phyloP scores from a whole-genome alignment of 2,797 vertebrate species.

The Coilia nasus region DNA sequence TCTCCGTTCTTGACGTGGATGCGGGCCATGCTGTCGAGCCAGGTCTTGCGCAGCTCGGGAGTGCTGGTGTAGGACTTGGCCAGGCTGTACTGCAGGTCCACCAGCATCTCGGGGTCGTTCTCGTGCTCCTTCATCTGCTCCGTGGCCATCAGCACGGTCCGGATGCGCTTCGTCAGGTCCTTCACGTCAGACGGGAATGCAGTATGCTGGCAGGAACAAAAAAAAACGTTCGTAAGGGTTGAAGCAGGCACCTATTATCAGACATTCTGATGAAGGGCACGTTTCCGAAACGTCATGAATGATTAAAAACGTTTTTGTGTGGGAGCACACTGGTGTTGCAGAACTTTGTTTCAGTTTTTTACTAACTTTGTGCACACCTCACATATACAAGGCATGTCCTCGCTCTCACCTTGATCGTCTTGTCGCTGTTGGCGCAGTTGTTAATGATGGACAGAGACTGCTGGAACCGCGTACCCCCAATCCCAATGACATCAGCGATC shows the following conservation, averaged over 20 bases:
- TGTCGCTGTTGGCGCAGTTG: slow-evolving; percentile 97
- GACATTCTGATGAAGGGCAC: no score
- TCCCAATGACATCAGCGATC: slow-evolving; percentile 96
- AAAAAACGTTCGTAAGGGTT: no score
- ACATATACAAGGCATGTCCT: not conserved
- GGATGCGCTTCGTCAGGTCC: slow-evolving; percentile 95
- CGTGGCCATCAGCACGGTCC: slow-evolving; percentile 97
- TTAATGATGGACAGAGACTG: slow-evolving; percentile 98
- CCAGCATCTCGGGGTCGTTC: slow-evolving; percentile 96
- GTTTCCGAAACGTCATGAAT: no score
- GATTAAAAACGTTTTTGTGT: no score
- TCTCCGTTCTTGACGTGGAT: slow-evolving; percentile 97
- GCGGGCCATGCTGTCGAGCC: slow-evolving; percentile 98
- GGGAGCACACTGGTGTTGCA: no score
- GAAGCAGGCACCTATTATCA: no score
- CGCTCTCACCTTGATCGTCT: slow-evolving; percentile 86
- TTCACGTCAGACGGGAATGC: slow-evolving; percentile 95
- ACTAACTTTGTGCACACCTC: no score
- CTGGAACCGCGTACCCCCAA: slow-evolving; percentile 95
- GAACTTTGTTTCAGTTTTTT: no score
- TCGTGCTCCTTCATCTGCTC: slow-evolving; percentile 99
- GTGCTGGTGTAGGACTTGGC: slow-evolving; percentile 98
- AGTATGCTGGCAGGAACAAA: slow-evolving; percentile 79
- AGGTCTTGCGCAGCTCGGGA: slow-evolving; percentile 96
- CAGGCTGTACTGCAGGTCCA: slow-evolving; percentile 97